These are phyloP conservation scores for Bombyx huttoni DNA, from an alignment of 2,888 invertebrate species.

Conservation along the genomic window DNA sequence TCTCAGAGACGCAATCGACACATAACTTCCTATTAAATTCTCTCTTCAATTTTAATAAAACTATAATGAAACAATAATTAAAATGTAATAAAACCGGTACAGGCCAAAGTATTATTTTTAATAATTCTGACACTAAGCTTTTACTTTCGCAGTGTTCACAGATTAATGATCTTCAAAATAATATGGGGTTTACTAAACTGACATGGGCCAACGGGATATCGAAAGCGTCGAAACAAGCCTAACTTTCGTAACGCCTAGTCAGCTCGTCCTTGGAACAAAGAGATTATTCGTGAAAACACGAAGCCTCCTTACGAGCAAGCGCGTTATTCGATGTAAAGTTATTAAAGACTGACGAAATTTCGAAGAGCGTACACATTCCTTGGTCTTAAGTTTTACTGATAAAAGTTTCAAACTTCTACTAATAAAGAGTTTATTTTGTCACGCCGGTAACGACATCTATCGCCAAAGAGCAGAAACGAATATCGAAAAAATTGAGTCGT, in stretches of 20 bases:
- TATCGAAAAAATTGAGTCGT: too few species aligned
- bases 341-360: constrained; percentile 2
- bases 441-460: too few species aligned
- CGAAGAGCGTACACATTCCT: constrained; percentile 7
- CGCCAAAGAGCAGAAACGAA: too few species aligned
- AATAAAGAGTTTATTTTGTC: background rate
- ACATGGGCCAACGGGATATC: constrained; percentile 61
- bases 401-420: background rate
- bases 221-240: constrained; percentile 50
- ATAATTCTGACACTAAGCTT: too few species aligned
- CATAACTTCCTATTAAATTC: too few species aligned
- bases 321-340: background rate
- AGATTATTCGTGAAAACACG: constrained; percentile 37
- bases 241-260: constrained; percentile 53
- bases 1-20: too few species aligned
- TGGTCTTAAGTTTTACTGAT: background rate
- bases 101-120: too few species aligned
- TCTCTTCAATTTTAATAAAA: too few species aligned
- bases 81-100: too few species aligned
- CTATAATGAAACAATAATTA: too few species aligned
- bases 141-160: constrained; percentile 29
- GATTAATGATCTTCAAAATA: constrained; percentile 52
- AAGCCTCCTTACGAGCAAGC: constrained; percentile 18
- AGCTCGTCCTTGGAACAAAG: constrained; percentile 42
- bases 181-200: constrained; percentile 49